Percentiles rank a stretch among this genome's conserved stretches.
Evolutionary conservation across 2,888 invertebrate genomes (phyloP).

Genomic region (Mythimna pallens): DNA sequence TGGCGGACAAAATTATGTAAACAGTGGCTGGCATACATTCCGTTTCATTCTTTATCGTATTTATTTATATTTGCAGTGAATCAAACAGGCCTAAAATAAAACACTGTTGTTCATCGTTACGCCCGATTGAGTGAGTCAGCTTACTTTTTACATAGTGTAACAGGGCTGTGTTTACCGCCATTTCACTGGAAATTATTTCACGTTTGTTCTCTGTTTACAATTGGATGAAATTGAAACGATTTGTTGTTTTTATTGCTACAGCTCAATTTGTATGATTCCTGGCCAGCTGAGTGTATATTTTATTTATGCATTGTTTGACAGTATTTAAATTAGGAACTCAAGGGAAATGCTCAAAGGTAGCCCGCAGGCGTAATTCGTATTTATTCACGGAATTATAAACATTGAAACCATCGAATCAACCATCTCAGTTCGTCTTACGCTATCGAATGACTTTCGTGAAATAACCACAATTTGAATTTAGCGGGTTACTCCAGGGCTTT

Average conservation of each 20-base stretch:
- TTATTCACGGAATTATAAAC: no score
- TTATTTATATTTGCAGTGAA: conserved; percentile 58
- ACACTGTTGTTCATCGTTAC: conserved; percentile 69
- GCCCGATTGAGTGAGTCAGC: conserved; percentile 70
- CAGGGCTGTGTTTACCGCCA: conserved; percentile 62
- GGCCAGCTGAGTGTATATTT: conserved; percentile 4
- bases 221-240: conserved; percentile 28
- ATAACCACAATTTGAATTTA: no score
- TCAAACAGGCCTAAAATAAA: conserved; percentile 65
- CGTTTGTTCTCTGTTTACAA: conserved; percentile 25
- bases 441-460: no score
- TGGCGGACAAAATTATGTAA: conserved; percentile 30
- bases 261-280: conserved; percentile 37
- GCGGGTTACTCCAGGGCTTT: no score
- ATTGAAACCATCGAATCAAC: no score
- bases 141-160: conserved; percentile 58
- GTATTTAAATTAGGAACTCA: no score
- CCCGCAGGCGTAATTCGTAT: no score
- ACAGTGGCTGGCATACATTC: conserved; percentile 22
- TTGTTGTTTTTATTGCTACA: conserved; percentile 25
- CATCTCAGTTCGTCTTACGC: no score
- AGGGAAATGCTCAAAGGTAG: no score
- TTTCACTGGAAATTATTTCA: conserved; percentile 32
- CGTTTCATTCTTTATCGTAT: conserved; percentile 34
- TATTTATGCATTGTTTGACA: no score